Evolutionary conservation across 2,888 invertebrate species (phyloP).

Genomic region (Gastracanthus pulcherrimus): DNA sequence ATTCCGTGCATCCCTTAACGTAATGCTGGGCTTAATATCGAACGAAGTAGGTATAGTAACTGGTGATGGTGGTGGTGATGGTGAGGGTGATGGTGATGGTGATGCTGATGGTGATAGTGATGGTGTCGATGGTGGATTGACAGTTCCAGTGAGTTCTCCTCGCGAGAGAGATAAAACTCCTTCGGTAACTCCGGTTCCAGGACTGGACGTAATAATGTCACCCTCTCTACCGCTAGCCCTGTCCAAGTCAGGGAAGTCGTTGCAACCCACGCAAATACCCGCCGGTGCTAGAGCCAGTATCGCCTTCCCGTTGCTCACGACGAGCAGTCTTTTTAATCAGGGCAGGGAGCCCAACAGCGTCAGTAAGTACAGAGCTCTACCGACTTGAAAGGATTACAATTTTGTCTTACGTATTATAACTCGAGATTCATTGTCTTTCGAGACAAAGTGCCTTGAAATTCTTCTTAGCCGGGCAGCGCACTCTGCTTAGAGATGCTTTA

Average conservation of each 20-base stretch:
- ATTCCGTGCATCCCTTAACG: neutral
- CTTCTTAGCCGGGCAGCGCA: too few relatives aligned
- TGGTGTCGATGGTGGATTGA: slow-evolving; percentile 75
- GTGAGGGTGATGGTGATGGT: too few relatives aligned
- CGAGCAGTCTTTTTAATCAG: slow-evolving; percentile 80
- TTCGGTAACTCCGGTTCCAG: slow-evolving; percentile 73
- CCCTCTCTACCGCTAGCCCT: slow-evolving; percentile 73
- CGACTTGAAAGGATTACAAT: too few relatives aligned
- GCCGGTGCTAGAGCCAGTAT: slow-evolving; percentile 87
- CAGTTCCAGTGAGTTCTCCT: slow-evolving; percentile 74
- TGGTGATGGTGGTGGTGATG: too few relatives aligned
- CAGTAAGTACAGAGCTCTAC: slow-evolving; percentile 74
- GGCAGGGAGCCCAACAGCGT: slow-evolving; percentile 73
- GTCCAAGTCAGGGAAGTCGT: slow-evolving; percentile 71
- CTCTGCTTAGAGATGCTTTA: neutral
- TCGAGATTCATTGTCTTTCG: too few relatives aligned
- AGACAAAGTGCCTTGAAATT: neutral
- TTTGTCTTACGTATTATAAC: too few relatives aligned
- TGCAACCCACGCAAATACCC: slow-evolving; percentile 79
- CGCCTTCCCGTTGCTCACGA: slow-evolving; percentile 85
- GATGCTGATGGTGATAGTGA: too few relatives aligned
- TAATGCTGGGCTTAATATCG: slow-evolving; percentile 66
- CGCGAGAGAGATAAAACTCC: slow-evolving; percentile 72
- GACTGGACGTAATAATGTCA: slow-evolving; percentile 73
- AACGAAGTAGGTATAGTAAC: slow-evolving; percentile 70